Evolutionary conservation across 2,888 invertebrate species (phyloP).

Genomic region (Endotricha flammealis): DNA sequence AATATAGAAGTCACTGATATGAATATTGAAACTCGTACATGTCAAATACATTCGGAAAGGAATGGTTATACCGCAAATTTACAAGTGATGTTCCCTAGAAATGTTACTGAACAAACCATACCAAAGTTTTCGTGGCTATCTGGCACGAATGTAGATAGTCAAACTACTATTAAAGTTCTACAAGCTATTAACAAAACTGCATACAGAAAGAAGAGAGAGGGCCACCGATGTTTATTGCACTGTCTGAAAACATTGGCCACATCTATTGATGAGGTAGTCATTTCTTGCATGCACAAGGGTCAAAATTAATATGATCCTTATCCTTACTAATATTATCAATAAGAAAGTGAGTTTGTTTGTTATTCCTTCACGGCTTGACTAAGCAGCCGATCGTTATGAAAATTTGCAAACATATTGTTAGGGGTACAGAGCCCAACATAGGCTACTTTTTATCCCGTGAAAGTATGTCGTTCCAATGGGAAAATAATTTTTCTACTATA

Average conservation of each 20-base stretch:
- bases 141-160: slow-evolving; percentile 81
- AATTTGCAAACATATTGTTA: too few relatives aligned
- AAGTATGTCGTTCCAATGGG: too few relatives aligned
- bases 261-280: slow-evolving; percentile 70
- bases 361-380: too few relatives aligned
- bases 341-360: too few relatives aligned
- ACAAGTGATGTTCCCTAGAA: slow-evolving; percentile 79
- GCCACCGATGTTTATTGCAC: slow-evolving; percentile 91
- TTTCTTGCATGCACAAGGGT: too few relatives aligned
- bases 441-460: too few relatives aligned
- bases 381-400: too few relatives aligned
- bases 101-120: slow-evolving; percentile 64
- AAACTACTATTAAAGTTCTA: slow-evolving; percentile 84
- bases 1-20: slow-evolving; percentile 76
- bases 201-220: slow-evolving; percentile 88
- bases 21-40: slow-evolving; percentile 78
- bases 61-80: slow-evolving; percentile 75
- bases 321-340: too few relatives aligned
- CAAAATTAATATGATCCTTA: too few relatives aligned
- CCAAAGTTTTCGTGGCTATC: slow-evolving; percentile 72
- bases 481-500: too few relatives aligned
- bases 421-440: too few relatives aligned
- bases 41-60: slow-evolving; percentile 76
- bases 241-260: slow-evolving; percentile 81
- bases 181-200: slow-evolving; percentile 90